phyloP scores from a whole-genome alignment of 2,797 vertebrate species.

The Darevskia nairensis region DNA sequence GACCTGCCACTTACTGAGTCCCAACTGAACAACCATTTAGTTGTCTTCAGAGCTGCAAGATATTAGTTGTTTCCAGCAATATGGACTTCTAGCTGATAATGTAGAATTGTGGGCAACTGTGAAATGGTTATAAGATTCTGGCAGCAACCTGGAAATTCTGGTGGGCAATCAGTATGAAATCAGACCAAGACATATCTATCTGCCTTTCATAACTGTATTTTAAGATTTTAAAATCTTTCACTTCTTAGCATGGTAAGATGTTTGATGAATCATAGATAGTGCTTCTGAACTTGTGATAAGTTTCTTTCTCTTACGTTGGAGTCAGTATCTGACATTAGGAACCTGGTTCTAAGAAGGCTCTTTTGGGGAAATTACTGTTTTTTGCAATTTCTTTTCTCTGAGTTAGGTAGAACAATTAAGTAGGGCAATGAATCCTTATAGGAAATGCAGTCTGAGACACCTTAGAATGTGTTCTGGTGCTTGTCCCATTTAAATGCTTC shows the following conservation, averaged over 20 bases:
- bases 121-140: background rate
- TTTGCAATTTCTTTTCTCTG: background rate
- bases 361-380: background rate
- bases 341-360: no score
- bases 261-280: background rate
- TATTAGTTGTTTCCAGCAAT: background rate
- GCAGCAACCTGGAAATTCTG: background rate
- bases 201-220: background rate
- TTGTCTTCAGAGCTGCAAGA: background rate
- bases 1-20: background rate
- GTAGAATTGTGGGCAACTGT: background rate
- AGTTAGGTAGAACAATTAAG: background rate
- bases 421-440: background rate
- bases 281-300: background rate
- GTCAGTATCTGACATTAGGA: no score
- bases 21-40: background rate
- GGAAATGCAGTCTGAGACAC: background rate
- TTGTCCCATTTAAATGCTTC: background rate
- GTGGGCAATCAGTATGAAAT: background rate
- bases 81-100: background rate
- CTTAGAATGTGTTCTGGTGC: background rate
- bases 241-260: background rate
- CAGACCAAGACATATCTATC: background rate
- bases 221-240: background rate
- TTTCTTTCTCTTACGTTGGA: background rate